Base-by-base conservation (phyloP, 2,797 vertebrate genomes). In the Erpetoichthys calabaricus region DNA sequence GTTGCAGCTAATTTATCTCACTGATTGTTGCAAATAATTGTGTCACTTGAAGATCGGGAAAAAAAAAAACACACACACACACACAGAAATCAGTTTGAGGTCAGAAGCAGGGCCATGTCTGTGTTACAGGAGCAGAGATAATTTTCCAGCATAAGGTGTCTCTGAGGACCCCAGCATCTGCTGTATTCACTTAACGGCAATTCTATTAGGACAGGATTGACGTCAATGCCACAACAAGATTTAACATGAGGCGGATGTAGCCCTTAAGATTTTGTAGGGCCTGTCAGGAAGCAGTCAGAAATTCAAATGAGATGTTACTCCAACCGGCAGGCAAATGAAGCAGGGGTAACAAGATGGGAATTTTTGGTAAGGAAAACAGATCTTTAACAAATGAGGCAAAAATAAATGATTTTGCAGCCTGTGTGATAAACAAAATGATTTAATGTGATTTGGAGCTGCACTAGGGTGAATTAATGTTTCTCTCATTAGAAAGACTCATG, bases 131-230 rank as follows among this genome's bases (percentile, higher is more conserved):
- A 52, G 61, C 57, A 55, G 47, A 57, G 49, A 45, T 56, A 57
- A 50, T 54, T 56, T 60, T 25, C 51, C 44, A 25, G 47, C 25
- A 43, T 55, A 7, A 45, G 8, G 9, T 59, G 60, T 10, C 10
- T 67, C 58, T 52, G 46, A 60, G 58, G 57, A 61, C 53, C 57
- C 51, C 45, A 45, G 59, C 57, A 57, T 66, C 62, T 63, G 60
- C 58, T 59, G 41, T 58, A 55, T 62, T 61, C 63, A 63, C 62
- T 61, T 60, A 60, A 56, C 57, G 56, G 59, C 63, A 47, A 62
- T 63, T 62, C 62, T 59, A 44, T 63, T 61, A 56, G 58, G 56
- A 47, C 64, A 55, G 58, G 58, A 66, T 59, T 67, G 65, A 59
- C 59, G 60, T 63, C 59, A 60, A 53, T 59, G 49, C 57, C 45